phyloP scores from a whole-genome alignment of 2,797 vertebrate species.

The Synanceia verrucosa region DNA sequence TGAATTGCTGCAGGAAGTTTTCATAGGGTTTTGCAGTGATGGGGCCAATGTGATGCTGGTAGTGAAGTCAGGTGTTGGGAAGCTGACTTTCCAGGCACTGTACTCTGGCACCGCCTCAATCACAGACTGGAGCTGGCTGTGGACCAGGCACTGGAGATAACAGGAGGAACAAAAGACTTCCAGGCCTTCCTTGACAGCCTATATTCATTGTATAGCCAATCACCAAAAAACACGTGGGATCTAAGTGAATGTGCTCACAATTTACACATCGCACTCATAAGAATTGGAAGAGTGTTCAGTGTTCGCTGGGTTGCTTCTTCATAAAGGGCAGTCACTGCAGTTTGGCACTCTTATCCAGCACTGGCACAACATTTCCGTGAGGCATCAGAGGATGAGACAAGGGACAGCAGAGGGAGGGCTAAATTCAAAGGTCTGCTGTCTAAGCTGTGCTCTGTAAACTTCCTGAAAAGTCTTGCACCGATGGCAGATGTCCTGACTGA shows the following conservation, averaged over 20 bases:
- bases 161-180: slow-evolving; percentile 13
- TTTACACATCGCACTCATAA: not conserved
- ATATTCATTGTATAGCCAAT: not conserved
- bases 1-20: not conserved
- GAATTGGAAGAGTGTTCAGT: not conserved
- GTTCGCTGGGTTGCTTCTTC: not conserved
- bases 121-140: not conserved
- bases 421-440: not conserved
- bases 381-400: not conserved
- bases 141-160: not conserved
- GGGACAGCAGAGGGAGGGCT: not conserved
- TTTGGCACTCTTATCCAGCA: too few relatives aligned
- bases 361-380: too few relatives aligned
- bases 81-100: slow-evolving; percentile 17
- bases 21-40: slow-evolving; percentile 19
- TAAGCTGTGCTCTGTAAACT: not conserved
- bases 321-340: too few relatives aligned
- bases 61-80: slow-evolving; percentile 30
- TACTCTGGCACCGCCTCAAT: not conserved
- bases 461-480: not conserved
- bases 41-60: slow-evolving; percentile 23
- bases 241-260: not conserved
- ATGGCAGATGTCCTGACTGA: not conserved
- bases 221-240: not conserved
- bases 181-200: slow-evolving; percentile 2